Evolutionary conservation across 2,888 invertebrate species (phyloP).

Genomic region (Papilio protenor): DNA sequence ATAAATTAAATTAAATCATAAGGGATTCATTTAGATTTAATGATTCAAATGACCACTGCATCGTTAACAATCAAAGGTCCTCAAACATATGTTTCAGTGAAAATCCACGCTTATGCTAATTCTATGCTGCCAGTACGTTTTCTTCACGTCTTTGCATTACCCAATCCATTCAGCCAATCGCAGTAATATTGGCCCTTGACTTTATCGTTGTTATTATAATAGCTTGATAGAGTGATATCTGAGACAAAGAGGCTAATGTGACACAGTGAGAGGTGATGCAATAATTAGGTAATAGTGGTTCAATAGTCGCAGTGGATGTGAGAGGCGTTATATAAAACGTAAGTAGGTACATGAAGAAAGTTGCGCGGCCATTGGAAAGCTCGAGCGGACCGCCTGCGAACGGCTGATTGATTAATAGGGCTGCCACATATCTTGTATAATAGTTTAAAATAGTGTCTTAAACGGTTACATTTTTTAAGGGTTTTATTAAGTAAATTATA

Average conservation of each 20-base stretch:
- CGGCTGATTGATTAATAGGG: constrained; percentile 15
- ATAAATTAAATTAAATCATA: not conserved
- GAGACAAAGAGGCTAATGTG: constrained; percentile 1
- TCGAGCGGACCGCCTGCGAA: constrained; percentile 21
- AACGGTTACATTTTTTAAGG: no score
- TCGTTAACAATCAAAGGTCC: not conserved
- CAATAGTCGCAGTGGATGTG: constrained; percentile 59
- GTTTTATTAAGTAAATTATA: not conserved
- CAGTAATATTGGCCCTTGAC: not conserved
- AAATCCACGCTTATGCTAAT: not conserved
- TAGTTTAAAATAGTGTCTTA: not conserved
- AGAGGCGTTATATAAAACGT: constrained; percentile 64
- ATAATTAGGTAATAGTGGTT: constrained; percentile 76
- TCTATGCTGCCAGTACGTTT: not conserved
- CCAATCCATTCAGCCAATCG: not conserved
- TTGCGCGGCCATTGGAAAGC: constrained; percentile 48
- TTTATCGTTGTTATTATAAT: not conserved
- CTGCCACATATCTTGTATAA: constrained; percentile 7
- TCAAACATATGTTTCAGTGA: no score
- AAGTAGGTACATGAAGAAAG: constrained; percentile 65
- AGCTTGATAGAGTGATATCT: not conserved
- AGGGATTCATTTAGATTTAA: not conserved
- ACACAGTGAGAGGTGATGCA: constrained; percentile 67
- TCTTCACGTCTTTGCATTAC: not conserved
- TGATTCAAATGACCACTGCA: not conserved